phyloP scores from a whole-genome alignment of 2,888 invertebrate genomes.

The Diabrotica balteata region DNA sequence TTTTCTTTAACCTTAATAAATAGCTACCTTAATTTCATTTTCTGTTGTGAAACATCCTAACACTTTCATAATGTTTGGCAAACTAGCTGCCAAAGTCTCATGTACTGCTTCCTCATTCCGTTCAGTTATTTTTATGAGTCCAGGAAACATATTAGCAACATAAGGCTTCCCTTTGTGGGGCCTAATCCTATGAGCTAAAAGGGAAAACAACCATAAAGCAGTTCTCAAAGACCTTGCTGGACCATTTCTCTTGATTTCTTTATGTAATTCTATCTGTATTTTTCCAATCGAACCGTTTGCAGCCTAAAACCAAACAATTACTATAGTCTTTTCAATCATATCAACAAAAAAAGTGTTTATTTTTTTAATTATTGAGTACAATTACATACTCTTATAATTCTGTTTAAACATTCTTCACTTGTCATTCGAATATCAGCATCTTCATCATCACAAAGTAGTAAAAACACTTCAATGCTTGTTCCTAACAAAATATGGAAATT shows the following conservation, averaged over 20 bases:
- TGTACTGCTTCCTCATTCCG: slow-evolving; percentile 76
- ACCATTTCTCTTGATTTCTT: slow-evolving; percentile 83
- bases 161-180: slow-evolving; percentile 82
- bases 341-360: background rate
- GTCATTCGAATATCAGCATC: slow-evolving; percentile 81
- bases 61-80: slow-evolving; percentile 71
- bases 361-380: background rate
- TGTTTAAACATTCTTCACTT: slow-evolving; percentile 82
- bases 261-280: slow-evolving; percentile 81
- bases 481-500: slow-evolving; percentile 73
- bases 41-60: slow-evolving; percentile 76
- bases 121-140: slow-evolving; percentile 73
- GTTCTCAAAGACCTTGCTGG: slow-evolving; percentile 74
- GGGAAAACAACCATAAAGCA: slow-evolving; percentile 78
- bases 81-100: slow-evolving; percentile 70
- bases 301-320: slow-evolving; percentile 52
- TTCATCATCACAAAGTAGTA: slow-evolving; percentile 76
- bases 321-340: background rate
- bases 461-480: slow-evolving; percentile 73
- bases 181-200: slow-evolving; percentile 76
- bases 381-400: slow-evolving; percentile 68
- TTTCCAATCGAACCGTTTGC: slow-evolving; percentile 74
- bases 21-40: slow-evolving; percentile 69
- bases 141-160: slow-evolving; percentile 76
- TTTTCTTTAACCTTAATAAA: background rate